Evolutionary conservation across 2,113 vertebrate genomes (phyloP).

Genomic region (Todiramphus saurophagus): DNA sequence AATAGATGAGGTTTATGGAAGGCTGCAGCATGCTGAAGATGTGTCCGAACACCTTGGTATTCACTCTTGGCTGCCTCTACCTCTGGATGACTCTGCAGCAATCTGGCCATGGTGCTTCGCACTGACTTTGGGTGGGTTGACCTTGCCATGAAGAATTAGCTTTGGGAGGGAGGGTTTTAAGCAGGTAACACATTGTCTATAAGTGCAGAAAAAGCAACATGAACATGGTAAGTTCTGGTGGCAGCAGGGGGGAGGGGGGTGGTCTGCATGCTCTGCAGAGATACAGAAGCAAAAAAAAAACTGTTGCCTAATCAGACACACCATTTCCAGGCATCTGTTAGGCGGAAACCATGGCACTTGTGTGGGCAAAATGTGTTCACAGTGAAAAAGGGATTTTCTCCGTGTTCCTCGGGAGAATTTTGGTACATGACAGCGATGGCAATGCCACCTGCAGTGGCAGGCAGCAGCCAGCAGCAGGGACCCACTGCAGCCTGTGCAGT

Average conservation of each 20-base stretch:
- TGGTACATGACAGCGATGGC: background rate
- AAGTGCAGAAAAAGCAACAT: background rate
- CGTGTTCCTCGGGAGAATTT: background rate
- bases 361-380: background rate
- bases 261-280: background rate
- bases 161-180: background rate
- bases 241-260: rapidly evolving
- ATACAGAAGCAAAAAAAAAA: background rate
- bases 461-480: rapidly evolving
- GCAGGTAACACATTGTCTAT: background rate
- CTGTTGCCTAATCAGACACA: background rate
- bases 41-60: rapidly evolving
- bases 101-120: background rate
- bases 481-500: background rate
- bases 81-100: background rate
- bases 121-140: background rate
- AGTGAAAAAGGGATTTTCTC: background rate
- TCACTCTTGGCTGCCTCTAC: background rate
- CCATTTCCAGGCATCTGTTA: background rate
- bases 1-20: background rate
- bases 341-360: background rate
- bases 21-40: background rate
- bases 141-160: background rate
- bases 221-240: rapidly evolving
- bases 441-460: background rate